Conservation (phyloP, 2,797 vertebrate genomes). For the Takifugu ocellatus region DNA sequence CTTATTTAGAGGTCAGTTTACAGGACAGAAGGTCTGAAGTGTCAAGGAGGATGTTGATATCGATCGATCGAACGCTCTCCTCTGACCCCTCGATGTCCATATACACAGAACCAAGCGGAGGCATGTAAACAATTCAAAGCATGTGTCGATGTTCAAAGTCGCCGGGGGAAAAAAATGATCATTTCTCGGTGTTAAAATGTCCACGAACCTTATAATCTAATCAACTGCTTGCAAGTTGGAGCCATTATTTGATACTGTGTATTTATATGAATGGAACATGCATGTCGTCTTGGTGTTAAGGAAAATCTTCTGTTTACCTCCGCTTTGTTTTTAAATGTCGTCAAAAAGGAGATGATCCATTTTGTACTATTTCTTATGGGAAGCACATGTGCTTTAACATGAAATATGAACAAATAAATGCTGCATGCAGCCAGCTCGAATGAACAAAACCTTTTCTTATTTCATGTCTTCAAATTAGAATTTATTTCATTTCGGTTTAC, state of each 20-base stretch:
- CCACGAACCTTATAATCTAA: constrained; percentile 31
- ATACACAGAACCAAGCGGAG: constrained; percentile 40
- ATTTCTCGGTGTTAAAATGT: constrained; percentile 37
- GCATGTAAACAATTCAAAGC: constrained; percentile 62
- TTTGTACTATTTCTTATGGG: constrained; percentile 82
- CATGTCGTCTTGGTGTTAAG: constrained; percentile 65
- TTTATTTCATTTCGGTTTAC: constrained; percentile 5
- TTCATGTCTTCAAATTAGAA: constrained; percentile 3
- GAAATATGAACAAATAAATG: constrained; percentile 81
- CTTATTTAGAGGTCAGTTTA: constrained; percentile 44
- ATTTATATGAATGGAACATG: constrained; percentile 67
- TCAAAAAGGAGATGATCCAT: constrained; percentile 58
- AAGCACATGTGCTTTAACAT: constrained; percentile 73
- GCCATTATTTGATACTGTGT: constrained; percentile 67
- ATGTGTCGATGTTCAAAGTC: constrained; percentile 69
- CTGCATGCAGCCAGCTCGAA: constrained; percentile 84
- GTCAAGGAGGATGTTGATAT: not conserved
- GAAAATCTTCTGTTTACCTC: constrained; percentile 56
- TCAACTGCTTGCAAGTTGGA: constrained; percentile 62
- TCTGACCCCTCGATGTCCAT: constrained; percentile 28
- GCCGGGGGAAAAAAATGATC: constrained; percentile 41
- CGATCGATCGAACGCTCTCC: constrained; percentile 8
- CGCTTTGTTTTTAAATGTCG: constrained; percentile 60
- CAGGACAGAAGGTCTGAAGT: constrained; percentile 37
- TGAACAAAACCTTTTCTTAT: not conserved